A percentile compares a stretch with the other conserved stretches of the same genome.
phyloP scores from a whole-genome alignment of 2,113 vertebrate genomes.

The Anser cygnoides region DNA sequence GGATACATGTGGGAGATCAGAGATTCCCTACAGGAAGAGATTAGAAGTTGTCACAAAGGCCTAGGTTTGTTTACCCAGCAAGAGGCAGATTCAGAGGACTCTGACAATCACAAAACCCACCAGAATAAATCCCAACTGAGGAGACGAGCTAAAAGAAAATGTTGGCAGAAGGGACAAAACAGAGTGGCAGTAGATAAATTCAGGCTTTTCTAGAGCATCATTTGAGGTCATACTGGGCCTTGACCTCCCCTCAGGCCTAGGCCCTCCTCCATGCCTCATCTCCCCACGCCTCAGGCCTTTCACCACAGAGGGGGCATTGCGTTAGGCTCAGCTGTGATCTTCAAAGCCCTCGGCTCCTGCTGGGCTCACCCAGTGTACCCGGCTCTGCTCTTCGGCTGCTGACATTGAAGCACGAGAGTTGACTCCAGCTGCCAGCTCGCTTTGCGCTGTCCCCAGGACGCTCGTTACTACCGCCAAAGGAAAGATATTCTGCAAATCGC shows the following conservation, averaged over 20 bases:
- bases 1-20: neutral
- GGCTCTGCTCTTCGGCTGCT: neutral
- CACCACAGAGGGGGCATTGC: neutral
- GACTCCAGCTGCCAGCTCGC: neutral
- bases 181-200: neutral
- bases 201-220: neutral
- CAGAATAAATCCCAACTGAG: neutral
- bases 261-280: neutral
- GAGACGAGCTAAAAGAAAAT: neutral
- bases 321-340: neutral
- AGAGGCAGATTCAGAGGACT: neutral
- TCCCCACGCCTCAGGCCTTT: neutral
- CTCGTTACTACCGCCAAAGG: neutral
- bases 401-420: neutral
- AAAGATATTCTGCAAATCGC: neutral
- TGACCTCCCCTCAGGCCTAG: neutral
- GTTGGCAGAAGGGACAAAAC: neutral
- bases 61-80: neutral
- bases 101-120: neutral
- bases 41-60: neutral
- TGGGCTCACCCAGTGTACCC: neutral
- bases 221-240: accelerated
- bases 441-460: neutral
- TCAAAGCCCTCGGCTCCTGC: neutral
- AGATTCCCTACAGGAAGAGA: neutral